phyloP scores from a whole-genome alignment of 2,797 vertebrate genomes.

The Pseudochromis fuscus region DNA sequence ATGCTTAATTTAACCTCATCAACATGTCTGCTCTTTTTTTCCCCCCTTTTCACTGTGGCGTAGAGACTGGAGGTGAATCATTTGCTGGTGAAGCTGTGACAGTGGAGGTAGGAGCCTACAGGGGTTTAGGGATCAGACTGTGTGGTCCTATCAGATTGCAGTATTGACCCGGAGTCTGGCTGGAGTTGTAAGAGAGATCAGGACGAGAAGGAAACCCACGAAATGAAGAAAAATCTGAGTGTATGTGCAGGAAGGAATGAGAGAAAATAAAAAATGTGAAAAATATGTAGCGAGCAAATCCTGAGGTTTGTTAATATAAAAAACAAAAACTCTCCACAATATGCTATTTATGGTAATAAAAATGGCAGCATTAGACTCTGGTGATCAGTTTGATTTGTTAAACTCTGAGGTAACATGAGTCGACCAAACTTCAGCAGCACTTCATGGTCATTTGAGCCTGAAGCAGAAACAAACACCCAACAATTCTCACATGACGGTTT shows the following conservation, averaged over 20 bases:
- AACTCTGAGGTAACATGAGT: slow-evolving; percentile 31
- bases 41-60: slow-evolving; percentile 11
- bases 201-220: slow-evolving; percentile 34
- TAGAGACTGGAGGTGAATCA: slow-evolving; percentile 68
- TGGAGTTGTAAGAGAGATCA: slow-evolving; percentile 44
- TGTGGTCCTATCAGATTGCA: slow-evolving; percentile 68
- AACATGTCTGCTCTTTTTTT: slow-evolving; percentile 49
- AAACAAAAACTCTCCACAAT: neutral
- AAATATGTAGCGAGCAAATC: slow-evolving; percentile 3
- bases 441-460: slow-evolving; percentile 19
- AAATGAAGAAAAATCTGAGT: slow-evolving; percentile 19
- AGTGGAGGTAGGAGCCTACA: slow-evolving; percentile 60
- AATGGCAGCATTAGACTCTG: neutral
- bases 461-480: slow-evolving; percentile 52
- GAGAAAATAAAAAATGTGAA: neutral
- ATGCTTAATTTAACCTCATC: slow-evolving; percentile 76
- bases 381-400: slow-evolving; percentile 13
- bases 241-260: neutral
- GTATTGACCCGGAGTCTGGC: slow-evolving; percentile 69
- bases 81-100: slow-evolving; percentile 73
- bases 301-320: neutral
- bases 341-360: neutral
- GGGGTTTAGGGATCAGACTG: slow-evolving; percentile 65
- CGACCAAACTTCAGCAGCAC: slow-evolving; percentile 20
- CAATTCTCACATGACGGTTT: slow-evolving; percentile 45